Evolutionary conservation across 1,140 invertebrate species (phyloP), one percentile per base, ranked within the genome.

Genomic region (Ectropis grisescens): DNA sequence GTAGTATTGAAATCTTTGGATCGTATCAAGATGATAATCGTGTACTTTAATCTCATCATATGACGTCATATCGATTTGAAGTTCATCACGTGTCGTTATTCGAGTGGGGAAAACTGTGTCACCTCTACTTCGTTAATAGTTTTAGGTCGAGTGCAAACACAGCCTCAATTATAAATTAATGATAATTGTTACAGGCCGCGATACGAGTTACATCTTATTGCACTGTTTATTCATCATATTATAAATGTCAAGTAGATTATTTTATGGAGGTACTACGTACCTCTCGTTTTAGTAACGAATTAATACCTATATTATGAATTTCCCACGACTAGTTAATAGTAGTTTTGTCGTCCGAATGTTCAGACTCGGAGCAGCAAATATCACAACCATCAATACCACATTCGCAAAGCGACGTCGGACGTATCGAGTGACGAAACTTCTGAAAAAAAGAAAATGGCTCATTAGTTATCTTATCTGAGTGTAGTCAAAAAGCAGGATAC

Each of bases 361-460:
- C 76, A 6, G 76, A 78, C 1, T 81, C 76, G 14, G 76, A 81
- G 42, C 54, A 74, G 56, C 76, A 81, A 36, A 76, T 60, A 38
- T 78, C 76, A 62, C 76, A 81, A 46, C 65, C 72, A 30, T 59
- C 58, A 3, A 75, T 53, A 22, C 76, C 76, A 37, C 72, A 81
- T 41, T 78, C 76, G 37, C 76, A 81, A 31, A 74, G 50, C 8
- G 68, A 68, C 15, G 61, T 61, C 14, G 76, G 76, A 3, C 67
- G 59, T 38, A 81, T 78, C 15, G 76, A 78, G 37, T 72, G 50
- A 32, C 69, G 67, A 19, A 81, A 40, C 70, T 78, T 81, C 76
- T 81, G 64, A 33, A 74, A 70, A 29, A 41, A 47, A 58, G 24
- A 47, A 14, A 3, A 10, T 39, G 12, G n/a, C 4, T n/a, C 10